These are phyloP conservation scores for Rachycentron canadum DNA, from an alignment of 2,797 vertebrate species.

Conservation along the genomic window DNA sequence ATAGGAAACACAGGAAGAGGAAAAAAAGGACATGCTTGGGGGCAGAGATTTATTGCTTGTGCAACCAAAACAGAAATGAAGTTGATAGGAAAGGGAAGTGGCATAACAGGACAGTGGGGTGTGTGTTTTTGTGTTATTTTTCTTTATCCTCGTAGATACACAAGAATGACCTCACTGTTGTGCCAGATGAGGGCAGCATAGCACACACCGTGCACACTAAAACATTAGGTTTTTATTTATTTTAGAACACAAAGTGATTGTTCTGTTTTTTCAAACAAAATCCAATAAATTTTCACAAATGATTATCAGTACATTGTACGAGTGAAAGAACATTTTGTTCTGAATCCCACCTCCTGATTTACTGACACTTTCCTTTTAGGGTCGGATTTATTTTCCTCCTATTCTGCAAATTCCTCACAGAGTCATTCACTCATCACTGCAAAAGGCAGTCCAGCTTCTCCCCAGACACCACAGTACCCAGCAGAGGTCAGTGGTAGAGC, in stretches of 20 bases:
- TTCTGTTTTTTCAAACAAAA: conserved; percentile 22
- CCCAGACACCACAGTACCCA: conserved; percentile 60
- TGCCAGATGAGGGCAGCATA: conserved; percentile 76
- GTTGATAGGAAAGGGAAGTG: conserved; percentile 67
- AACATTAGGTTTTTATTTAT: conserved; percentile 12
- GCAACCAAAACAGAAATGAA: conserved; percentile 55
- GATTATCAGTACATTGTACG: conserved; percentile 15
- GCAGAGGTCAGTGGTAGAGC: conserved; percentile 62
- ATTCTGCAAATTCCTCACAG: conserved; percentile 57
- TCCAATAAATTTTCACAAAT: conserved; percentile 14
- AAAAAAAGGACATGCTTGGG: conserved; percentile 27
- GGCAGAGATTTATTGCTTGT: conserved; percentile 41
- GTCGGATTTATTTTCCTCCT: conserved; percentile 53
- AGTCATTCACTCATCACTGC: conserved; percentile 60
- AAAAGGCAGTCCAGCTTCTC: conserved; percentile 45
- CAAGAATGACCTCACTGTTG: not conserved
- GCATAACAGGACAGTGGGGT: conserved; percentile 39
- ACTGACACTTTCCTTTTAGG: conserved; percentile 65
- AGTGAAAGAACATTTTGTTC: conserved; percentile 61
- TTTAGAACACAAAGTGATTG: not conserved
- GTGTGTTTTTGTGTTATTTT: conserved; percentile 16
- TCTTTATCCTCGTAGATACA: conserved; percentile 15
- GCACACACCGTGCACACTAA: conserved; percentile 18
- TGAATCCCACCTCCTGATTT: conserved; percentile 41
- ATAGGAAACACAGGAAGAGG: conserved; percentile 64